These are phyloP conservation scores for Lasioglossum lativentre DNA, from an alignment of 2,888 invertebrate genomes.

Conservation along the genomic window DNA sequence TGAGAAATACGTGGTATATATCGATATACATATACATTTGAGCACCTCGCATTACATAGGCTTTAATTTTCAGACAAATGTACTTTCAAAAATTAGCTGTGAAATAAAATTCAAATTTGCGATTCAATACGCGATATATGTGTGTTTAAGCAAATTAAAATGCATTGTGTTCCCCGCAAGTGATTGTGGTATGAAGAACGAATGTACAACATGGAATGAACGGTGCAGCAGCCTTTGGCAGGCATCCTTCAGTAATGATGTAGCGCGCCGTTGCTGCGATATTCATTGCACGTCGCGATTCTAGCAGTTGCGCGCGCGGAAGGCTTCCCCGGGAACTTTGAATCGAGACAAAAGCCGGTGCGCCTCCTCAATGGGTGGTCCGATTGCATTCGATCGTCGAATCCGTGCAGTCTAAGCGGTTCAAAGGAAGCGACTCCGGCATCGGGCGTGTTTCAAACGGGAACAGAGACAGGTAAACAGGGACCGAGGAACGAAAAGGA, in stretches of 20 bases:
- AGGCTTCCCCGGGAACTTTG: constrained; percentile 8
- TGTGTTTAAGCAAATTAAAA: too few species aligned
- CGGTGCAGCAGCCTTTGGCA: not conserved
- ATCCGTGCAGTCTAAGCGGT: not conserved
- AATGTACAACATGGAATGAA: not conserved
- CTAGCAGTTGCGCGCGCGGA: constrained; percentile 6
- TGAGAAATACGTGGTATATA: not conserved
- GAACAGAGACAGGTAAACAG: constrained; percentile 25
- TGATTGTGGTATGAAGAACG: not conserved
- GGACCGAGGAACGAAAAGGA: constrained; percentile 7
- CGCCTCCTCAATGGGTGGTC: not conserved
- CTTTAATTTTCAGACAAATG: too few species aligned
- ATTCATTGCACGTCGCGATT: not conserved
- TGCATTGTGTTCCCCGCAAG: not conserved
- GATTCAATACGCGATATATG: too few species aligned
- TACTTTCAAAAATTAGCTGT: too few species aligned
- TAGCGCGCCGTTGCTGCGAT: not conserved
- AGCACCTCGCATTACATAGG: too few species aligned
- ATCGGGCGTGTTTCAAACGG: constrained; percentile 10
- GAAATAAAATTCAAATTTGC: too few species aligned
- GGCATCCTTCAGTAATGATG: not conserved
- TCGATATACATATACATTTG: not conserved
- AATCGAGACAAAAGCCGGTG: constrained; percentile 29
- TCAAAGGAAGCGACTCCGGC: constrained; percentile 37
- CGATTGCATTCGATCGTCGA: constrained; percentile 29